phyloP scores from a whole-genome alignment of 2,888 invertebrate species.

The Uloborus plumipes region DNA sequence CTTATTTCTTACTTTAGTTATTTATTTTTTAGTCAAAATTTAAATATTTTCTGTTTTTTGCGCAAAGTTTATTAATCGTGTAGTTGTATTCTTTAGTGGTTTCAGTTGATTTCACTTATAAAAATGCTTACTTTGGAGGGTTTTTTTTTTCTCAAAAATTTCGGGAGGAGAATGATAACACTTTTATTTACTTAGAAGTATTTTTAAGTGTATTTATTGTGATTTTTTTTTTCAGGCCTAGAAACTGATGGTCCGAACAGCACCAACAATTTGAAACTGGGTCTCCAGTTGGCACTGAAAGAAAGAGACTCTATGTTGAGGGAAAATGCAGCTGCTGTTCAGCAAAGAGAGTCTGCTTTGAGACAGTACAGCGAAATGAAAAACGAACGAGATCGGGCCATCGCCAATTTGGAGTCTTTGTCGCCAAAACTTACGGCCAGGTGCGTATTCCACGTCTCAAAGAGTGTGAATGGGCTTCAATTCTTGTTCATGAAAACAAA shows the following conservation, averaged over 20 bases:
- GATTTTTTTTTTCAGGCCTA: slow-evolving; percentile 10
- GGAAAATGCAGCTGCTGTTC: slow-evolving; percentile 70
- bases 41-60: no score
- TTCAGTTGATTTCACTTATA: no score
- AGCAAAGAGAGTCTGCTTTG: slow-evolving; percentile 69
- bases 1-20: no score
- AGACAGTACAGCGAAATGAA: slow-evolving; percentile 69
- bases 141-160: neutral
- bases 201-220: neutral
- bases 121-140: no score
- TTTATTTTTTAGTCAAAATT: no score
- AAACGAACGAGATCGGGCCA: slow-evolving; percentile 69
- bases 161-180: neutral
- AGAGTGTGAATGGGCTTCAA: neutral
- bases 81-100: no score
- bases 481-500: neutral
- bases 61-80: no score
- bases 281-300: slow-evolving; percentile 70
- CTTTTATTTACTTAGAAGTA: no score
- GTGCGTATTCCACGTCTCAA: neutral
- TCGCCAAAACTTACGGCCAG: slow-evolving; percentile 67
- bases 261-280: slow-evolving; percentile 68
- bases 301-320: slow-evolving; percentile 70
- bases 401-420: slow-evolving; percentile 69
- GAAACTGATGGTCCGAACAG: slow-evolving; percentile 33